phyloP scores from a whole-genome alignment of 2,113 vertebrate genomes.

The Stigmatopora argus region DNA sequence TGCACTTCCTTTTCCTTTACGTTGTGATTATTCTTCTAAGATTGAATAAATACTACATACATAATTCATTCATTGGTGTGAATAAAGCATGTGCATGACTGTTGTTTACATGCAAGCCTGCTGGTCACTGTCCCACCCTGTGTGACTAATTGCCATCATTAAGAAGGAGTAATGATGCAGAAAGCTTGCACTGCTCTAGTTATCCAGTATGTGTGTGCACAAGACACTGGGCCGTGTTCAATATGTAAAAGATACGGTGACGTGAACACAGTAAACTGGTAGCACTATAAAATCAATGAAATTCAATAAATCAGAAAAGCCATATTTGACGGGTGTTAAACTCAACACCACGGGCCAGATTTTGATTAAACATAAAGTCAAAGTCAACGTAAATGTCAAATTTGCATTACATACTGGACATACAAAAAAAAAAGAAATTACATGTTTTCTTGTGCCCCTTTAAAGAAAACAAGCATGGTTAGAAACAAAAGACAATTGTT shows the following conservation, averaged over 20 bases:
- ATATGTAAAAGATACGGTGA: neutral
- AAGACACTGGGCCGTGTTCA: neutral
- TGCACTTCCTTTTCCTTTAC: neutral
- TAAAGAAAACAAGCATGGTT: neutral
- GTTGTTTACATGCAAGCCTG: neutral
- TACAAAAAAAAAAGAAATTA: too few species aligned
- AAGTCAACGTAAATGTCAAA: too few species aligned
- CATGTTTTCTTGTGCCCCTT: neutral
- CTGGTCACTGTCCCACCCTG: conserved; percentile 1
- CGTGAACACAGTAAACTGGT: neutral
- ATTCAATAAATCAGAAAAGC: neutral
- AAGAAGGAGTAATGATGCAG: conserved; percentile 8
- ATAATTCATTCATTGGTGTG: neutral
- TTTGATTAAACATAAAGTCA: neutral
- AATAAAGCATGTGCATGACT: neutral
- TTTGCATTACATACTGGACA: too few species aligned
- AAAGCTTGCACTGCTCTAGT: conserved; percentile 5
- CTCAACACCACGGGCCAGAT: neutral
- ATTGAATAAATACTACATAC: neutral
- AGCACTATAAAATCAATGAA: neutral
- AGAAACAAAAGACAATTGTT: too few species aligned
- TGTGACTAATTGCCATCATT: conserved; percentile 12
- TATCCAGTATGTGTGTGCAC: neutral
- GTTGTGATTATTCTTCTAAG: neutral
- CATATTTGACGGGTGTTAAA: neutral